Base-by-base conservation (phyloP, 2,888 invertebrate genomes). In the Conistra vaccinii region DNA sequence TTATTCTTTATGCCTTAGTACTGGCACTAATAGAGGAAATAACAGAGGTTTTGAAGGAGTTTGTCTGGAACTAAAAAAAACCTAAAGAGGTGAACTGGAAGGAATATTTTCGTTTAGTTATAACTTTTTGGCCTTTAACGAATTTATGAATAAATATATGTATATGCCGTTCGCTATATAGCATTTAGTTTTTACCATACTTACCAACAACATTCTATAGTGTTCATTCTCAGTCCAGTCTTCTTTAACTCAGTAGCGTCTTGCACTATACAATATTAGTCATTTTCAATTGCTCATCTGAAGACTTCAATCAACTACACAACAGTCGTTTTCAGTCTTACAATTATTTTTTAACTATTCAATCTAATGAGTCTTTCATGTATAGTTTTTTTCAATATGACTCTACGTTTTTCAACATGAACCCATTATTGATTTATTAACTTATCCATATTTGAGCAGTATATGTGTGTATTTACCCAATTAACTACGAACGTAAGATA, bases 401-500 rank as follows among this genome's bases (percentile, higher is more conserved):
- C 14, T n/a, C 61, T 4, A 26, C 6, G 20, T 26, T 26, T 51
- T 42, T 12, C 1, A 20, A 20, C 3, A n/a, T n/a, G 0, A 42
- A 39, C 26, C 4, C 23, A 17, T 39, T 10, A 23, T 35, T 23
- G 26, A 14, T 35, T 26, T n/a, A 70, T 26, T 53, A 32, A 26
- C 1, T 14, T 58, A 32, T 6, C 51, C 10, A n/a, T 23, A 12
- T 39, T 51, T 53, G 5, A 32, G 35, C 58, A 42, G 48, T 66
- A 32, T 48, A 45, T 20, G 20, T 60, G 29, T 42, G 29, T 29
- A 42, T 53, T 35, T 35, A 58, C 29, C 84, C 81, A 81, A 84
- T 84, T 81, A 84, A 57, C 62, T 14, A 23, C 17, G 20, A 68
- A 81, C 29, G 5, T 58, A 53, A 81, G 67, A 60, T 65, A 75